Percentiles rank a stretch among this genome's conserved stretches.
These are phyloP conservation scores for Acropora tenuis DNA, from an alignment of 64 coral and sea anemone genomes.

Conservation along the genomic window DNA sequence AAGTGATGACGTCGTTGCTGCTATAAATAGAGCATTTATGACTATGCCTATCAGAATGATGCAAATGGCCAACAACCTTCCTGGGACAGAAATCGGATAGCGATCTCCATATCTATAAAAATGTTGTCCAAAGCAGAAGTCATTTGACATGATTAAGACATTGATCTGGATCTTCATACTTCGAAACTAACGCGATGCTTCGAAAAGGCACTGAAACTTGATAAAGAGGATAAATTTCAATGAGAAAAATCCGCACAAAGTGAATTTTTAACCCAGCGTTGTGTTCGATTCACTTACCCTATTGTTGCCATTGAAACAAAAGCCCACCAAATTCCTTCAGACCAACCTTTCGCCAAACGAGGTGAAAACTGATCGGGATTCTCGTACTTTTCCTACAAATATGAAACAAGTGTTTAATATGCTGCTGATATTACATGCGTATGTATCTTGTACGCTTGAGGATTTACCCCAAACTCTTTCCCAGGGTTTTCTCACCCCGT, in stretches of 20 bases:
- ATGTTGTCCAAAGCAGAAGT: not conserved
- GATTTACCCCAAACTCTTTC: too few species aligned
- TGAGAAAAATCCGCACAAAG: too few species aligned
- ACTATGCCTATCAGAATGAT: slow-evolving; percentile 40
- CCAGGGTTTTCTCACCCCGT: too few species aligned
- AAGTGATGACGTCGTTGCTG: slow-evolving; percentile 34
- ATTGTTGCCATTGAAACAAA: slow-evolving; percentile 43
- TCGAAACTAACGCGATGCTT: too few species aligned
- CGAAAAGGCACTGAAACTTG: too few species aligned
- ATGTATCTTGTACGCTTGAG: too few species aligned
- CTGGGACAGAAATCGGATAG: slow-evolving; percentile 30
- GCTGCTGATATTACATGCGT: too few species aligned
- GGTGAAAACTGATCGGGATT: slow-evolving; percentile 18
- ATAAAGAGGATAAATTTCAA: too few species aligned
- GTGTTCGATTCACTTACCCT: slow-evolving; percentile 2
- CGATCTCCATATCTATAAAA: slow-evolving; percentile 69
- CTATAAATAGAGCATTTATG: slow-evolving; percentile 42
- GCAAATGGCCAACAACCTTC: slow-evolving; percentile 39
- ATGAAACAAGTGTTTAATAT: not conserved
- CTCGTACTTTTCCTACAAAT: slow-evolving; percentile 3
- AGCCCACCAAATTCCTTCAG: slow-evolving; percentile 26
- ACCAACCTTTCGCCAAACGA: slow-evolving; percentile 4
- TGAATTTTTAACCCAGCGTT: not conserved
- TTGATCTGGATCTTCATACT: too few species aligned
- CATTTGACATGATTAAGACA: not conserved